These are phyloP conservation scores for Indicator maculatus DNA, from an alignment of 2,113 vertebrate genomes.

Conservation along the genomic window DNA sequence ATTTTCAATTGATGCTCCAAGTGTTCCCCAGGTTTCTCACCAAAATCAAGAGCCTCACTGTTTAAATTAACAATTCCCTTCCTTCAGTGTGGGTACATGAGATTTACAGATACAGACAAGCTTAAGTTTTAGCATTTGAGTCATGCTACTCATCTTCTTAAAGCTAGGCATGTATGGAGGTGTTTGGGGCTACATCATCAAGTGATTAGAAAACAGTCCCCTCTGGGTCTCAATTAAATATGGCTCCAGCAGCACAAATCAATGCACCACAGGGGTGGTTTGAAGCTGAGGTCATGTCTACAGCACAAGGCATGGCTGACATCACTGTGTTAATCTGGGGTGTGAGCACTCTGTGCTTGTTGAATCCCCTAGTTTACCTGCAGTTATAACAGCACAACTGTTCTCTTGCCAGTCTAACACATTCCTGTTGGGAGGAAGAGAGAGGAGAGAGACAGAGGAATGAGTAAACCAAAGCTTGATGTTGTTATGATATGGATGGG, in stretches of 20 bases:
- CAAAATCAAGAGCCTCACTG: neutral
- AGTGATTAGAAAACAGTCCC: conserved; percentile 60
- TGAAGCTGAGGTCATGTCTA: conserved; percentile 63
- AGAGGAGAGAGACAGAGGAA: neutral
- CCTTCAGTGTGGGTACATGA: neutral
- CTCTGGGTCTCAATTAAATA: conserved; percentile 62
- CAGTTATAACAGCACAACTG: neutral
- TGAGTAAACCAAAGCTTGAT: neutral
- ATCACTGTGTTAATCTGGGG: conserved; percentile 36
- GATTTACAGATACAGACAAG: conserved; percentile 46
- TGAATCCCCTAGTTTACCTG: conserved; percentile 26
- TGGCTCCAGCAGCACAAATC: conserved; percentile 53
- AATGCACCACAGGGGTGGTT: neutral
- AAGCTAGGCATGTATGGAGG: conserved; percentile 45
- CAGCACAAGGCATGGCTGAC: conserved; percentile 21
- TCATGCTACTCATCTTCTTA: conserved; percentile 44
- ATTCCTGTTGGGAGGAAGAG: neutral
- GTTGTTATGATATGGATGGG: neutral
- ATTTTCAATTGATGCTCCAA: neutral
- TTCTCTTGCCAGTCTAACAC: conserved; percentile 19
- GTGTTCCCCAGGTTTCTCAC: neutral
- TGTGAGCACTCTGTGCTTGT: neutral
- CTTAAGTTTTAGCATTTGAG: conserved; percentile 48
- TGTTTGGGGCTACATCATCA: conserved; percentile 33
- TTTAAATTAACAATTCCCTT: neutral